Percentiles rank a stretch among this genome's conserved stretches.
phyloP scores from a whole-genome alignment of 2,797 vertebrate genomes.

The Pterois miles region DNA sequence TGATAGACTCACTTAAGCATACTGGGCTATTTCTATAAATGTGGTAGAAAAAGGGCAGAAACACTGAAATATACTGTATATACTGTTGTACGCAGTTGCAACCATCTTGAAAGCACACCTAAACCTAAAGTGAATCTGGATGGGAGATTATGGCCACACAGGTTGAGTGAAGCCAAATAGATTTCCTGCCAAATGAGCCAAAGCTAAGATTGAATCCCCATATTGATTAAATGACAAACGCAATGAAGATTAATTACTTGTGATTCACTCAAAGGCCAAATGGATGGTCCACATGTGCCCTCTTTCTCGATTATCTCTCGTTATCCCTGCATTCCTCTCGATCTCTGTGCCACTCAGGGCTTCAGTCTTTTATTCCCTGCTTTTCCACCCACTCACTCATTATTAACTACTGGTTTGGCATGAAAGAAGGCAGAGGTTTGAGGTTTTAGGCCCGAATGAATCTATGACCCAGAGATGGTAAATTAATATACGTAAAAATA shows the following conservation, averaged over 20 bases:
- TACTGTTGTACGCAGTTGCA: not conserved
- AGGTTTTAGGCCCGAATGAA: not conserved
- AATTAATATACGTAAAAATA: not conserved
- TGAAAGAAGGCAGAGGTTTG: constrained; percentile 22
- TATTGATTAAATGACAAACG: constrained; percentile 80
- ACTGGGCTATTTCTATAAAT: not conserved
- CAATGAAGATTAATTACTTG: constrained; percentile 81
- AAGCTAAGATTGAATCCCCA: constrained; percentile 71
- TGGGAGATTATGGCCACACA: constrained; percentile 57
- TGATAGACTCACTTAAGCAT: not conserved
- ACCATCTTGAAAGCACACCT: constrained; percentile 29
- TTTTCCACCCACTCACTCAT: constrained; percentile 40
- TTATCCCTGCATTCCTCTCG: constrained; percentile 62
- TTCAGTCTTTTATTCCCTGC: constrained; percentile 38
- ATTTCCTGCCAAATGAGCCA: constrained; percentile 76
- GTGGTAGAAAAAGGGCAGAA: not conserved
- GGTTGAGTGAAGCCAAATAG: constrained; percentile 74
- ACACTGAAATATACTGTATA: not conserved
- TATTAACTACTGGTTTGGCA: constrained; percentile 22
- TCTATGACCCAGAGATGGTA: not conserved
- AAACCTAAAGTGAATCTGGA: constrained; percentile 41
- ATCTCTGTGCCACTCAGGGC: constrained; percentile 48
- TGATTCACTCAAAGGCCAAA: constrained; percentile 73
- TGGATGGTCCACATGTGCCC: constrained; percentile 59
- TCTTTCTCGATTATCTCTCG: constrained; percentile 69